These are phyloP conservation scores for Edolisoma coerulescens DNA, from an alignment of 2,113 vertebrate genomes.

Conservation along the genomic window DNA sequence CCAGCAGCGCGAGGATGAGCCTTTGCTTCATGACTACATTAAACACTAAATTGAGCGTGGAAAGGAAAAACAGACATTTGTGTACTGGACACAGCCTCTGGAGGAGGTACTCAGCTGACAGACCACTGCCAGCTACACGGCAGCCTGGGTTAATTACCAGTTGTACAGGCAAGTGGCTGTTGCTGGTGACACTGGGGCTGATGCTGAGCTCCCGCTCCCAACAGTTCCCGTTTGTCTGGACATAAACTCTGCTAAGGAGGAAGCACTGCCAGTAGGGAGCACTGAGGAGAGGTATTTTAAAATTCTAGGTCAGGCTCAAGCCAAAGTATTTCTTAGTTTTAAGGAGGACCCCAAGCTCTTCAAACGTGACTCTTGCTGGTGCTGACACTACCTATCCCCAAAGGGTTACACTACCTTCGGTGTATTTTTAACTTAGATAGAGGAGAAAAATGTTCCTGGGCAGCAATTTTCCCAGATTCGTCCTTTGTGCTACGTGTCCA, in stretches of 20 bases:
- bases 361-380: neutral
- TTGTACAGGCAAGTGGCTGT: neutral
- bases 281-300: neutral
- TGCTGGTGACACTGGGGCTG: neutral
- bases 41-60: neutral
- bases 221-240: neutral
- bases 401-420: neutral
- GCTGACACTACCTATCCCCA: neutral
- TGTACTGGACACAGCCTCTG: neutral
- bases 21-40: neutral
- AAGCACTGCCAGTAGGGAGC: neutral
- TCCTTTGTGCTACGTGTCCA: neutral
- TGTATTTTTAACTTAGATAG: conserved; percentile 5
- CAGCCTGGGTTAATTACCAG: neutral
- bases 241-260: neutral
- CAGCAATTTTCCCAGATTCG: neutral
- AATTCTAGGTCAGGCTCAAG: neutral
- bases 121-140: accelerated
- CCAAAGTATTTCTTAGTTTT: neutral
- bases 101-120: neutral
- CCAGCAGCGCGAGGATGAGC: neutral
- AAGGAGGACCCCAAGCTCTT: neutral
- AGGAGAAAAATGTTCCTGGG: neutral
- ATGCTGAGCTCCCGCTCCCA: neutral
- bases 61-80: neutral